phyloP scores from a whole-genome alignment of 2,888 invertebrate species.

The Fragum sueziense region DNA sequence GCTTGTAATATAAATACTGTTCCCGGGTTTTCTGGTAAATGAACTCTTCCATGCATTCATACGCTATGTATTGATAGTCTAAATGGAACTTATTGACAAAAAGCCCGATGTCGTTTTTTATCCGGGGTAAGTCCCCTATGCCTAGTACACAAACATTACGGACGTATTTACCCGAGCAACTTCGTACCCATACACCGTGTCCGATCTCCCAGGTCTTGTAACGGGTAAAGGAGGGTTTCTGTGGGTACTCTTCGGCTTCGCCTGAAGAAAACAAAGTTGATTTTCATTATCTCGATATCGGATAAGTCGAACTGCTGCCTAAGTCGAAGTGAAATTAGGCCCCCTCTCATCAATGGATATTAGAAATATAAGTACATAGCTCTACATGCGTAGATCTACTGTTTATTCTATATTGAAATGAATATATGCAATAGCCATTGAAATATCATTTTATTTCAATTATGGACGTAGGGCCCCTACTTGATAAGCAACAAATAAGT shows the following conservation, averaged over 20 bases:
- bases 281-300: too few relatives aligned
- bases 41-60: conserved; percentile 39
- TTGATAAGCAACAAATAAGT: too few relatives aligned
- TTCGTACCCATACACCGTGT: conserved; percentile 21
- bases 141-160: conserved; percentile 39
- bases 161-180: conserved; percentile 44
- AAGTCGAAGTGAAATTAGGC: too few relatives aligned
- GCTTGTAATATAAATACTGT: conserved; percentile 28
- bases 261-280: conserved; percentile 34
- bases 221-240: conserved; percentile 39
- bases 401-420: too few relatives aligned
- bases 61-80: conserved; percentile 41
- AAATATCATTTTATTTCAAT: too few relatives aligned
- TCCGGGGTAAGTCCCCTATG: conserved; percentile 21
- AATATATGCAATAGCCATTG: too few relatives aligned
- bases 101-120: conserved; percentile 22
- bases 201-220: conserved; percentile 51
- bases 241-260: conserved; percentile 39
- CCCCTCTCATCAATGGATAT: too few relatives aligned
- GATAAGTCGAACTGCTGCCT: too few relatives aligned
- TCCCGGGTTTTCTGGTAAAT: conserved; percentile 29
- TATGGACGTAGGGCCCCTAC: too few relatives aligned
- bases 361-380: too few relatives aligned
- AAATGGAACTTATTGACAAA: conserved; percentile 46
- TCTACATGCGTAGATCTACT: too few relatives aligned